These are phyloP conservation scores for Platysternon megacephalum DNA, from an alignment of 2,113 vertebrate genomes.

Conservation along the genomic window DNA sequence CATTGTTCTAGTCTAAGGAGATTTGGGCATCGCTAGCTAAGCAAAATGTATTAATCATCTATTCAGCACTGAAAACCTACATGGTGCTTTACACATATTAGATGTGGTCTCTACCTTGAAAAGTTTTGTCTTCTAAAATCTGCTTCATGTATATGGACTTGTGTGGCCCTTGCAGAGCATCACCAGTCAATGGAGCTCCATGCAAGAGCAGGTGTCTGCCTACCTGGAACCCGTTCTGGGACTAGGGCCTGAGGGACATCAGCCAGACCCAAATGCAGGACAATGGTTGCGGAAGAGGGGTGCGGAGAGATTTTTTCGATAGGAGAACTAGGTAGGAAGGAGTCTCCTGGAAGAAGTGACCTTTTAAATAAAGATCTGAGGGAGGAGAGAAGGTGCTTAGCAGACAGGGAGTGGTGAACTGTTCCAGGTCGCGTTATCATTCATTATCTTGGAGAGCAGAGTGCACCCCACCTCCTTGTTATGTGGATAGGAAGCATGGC, in stretches of 20 bases:
- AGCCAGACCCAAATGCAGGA: neutral
- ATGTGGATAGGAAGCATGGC: neutral
- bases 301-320: neutral
- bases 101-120: neutral
- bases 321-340: conserved; percentile 20
- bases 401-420: conserved; percentile 13
- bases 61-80: neutral
- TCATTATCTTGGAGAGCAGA: neutral
- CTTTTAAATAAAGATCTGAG: neutral
- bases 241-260: neutral
- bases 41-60: neutral
- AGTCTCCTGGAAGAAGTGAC: conserved; percentile 19
- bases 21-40: conserved; percentile 14
- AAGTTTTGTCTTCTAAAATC: neutral
- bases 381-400: neutral
- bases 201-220: neutral
- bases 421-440: neutral
- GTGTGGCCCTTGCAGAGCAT: neutral
- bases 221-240: neutral
- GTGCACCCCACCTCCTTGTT: neutral
- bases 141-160: rapidly evolving
- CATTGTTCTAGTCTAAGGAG: neutral
- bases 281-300: neutral
- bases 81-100: rapidly evolving
- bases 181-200: neutral